Percentiles rank a stretch among this genome's conserved stretches.
Evolutionary conservation across 2,113 vertebrate genomes (phyloP).

Genomic region (Zosterops pallidus): DNA sequence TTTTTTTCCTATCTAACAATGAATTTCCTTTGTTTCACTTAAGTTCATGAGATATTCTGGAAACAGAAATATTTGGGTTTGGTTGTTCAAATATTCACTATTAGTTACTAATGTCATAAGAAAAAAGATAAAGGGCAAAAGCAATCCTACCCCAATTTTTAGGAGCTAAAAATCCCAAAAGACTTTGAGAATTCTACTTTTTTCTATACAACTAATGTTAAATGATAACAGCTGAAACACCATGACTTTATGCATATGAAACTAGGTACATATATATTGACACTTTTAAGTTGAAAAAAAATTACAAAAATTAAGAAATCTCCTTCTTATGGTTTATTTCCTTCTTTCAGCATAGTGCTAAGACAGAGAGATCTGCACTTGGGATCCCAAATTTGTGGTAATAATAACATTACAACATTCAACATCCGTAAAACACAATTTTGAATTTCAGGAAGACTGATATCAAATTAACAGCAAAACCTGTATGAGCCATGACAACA

Average conservation of each 20-base stretch:
- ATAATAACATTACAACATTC: neutral
- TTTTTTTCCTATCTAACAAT: neutral
- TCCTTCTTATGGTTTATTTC: neutral
- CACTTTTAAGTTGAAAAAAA: neutral
- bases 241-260: neutral
- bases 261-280: too few species aligned
- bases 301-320: neutral
- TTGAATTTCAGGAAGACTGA: neutral
- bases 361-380: neutral
- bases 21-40: neutral
- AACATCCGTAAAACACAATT: neutral
- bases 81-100: neutral
- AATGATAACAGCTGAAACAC: neutral
- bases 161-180: neutral
- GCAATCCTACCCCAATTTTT: accelerated
- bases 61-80: neutral
- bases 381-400: neutral
- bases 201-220: neutral
- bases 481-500: neutral
- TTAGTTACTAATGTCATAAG: neutral
- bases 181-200: neutral
- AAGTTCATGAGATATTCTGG: neutral
- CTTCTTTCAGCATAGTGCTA: neutral
- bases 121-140: neutral
- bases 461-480: neutral